A percentile compares a stretch with the other conserved stretches of the same genome.
These are phyloP conservation scores for Acronicta alni DNA, from an alignment of 2,888 invertebrate genomes.

Conservation along the genomic window DNA sequence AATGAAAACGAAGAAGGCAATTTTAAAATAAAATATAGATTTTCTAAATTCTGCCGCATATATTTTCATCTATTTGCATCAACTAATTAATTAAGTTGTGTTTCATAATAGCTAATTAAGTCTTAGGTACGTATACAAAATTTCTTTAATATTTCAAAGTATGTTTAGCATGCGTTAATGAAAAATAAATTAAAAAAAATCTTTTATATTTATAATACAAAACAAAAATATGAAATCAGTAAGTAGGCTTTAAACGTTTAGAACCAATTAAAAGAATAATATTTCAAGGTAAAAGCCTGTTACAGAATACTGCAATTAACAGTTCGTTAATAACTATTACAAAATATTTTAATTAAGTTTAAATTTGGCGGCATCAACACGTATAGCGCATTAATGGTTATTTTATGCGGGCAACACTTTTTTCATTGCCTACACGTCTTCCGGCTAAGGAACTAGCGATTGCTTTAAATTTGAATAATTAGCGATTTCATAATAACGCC, in stretches of 20 bases:
- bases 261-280: slow-evolving; percentile 19
- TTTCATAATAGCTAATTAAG: too few relatives aligned
- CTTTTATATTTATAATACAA: too few relatives aligned
- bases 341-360: slow-evolving; percentile 40
- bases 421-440: slow-evolving; percentile 37
- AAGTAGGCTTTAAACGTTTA: background rate
- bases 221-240: too few relatives aligned
- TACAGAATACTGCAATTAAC: slow-evolving; percentile 34
- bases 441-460: slow-evolving; percentile 47
- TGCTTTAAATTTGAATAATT: slow-evolving; percentile 45
- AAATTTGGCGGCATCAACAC: slow-evolving; percentile 32
- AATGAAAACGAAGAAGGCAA: slow-evolving; percentile 18
- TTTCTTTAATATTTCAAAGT: too few relatives aligned
- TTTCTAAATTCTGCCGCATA: slow-evolving; percentile 3
- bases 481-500: slow-evolving; percentile 45
- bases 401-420: slow-evolving; percentile 48
- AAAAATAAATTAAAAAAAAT: too few relatives aligned
- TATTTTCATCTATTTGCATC: slow-evolving; percentile 2
- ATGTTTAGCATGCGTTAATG: too few relatives aligned
- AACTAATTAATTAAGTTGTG: background rate
- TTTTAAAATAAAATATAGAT: slow-evolving; percentile 1
- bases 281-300: slow-evolving; percentile 32
- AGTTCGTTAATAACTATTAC: slow-evolving; percentile 38
- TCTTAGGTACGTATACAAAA: too few relatives aligned
- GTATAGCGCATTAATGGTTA: slow-evolving; percentile 44